Base-by-base conservation (phyloP, 1,140 invertebrate genomes). In the Drosophila sp. region DNA sequence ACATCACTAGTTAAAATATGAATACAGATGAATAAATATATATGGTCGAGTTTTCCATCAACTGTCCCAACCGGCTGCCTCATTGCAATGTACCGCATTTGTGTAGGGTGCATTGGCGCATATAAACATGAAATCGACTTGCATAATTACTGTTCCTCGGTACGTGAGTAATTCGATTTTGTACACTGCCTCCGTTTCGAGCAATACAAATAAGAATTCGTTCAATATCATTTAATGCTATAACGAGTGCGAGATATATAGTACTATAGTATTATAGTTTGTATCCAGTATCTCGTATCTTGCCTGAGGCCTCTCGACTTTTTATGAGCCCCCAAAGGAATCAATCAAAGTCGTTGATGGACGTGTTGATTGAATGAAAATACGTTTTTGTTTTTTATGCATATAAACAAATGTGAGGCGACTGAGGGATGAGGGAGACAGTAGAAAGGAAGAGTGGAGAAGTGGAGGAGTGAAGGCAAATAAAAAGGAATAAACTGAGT, bases 281-380 rank as follows among this genome's bases (percentile, higher is more conserved):
- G 21, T 29, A 5, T n/a, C 4, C n/a, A 7, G 21, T 50, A 11
- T 2, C 18, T 16, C 14, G 21, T 50, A 11, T 2, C 18, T 16
- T 14, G 40, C 61, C 45, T 13, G 14, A 45, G 27, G 70, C 58
- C 38, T 65, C 70, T 79, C 72, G 50, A 64, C 14, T 61, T 80
- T 59, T 89, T 89, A 90, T 84, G 83, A 84, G 80, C 80, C 80
- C 75, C 84, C 80, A 78, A 76, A 80, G 90, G 81, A 91, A 91
- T 91, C 89, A 91, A 91, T 91, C 89, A 91, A 91, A 91, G 66
- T 74, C 78, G 76, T 80, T 91, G 89, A 91, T 91, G 81, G 89
- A 91, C 89, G 90, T 90, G 89, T 91, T 91, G 89, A 91, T 91
- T 91, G 89, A 91, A 91, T 91, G 90, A 91, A 91, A 91, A 91